These are phyloP conservation scores for Rhinogobius similis DNA, from an alignment of 2,113 vertebrate genomes.

Conservation along the genomic window DNA sequence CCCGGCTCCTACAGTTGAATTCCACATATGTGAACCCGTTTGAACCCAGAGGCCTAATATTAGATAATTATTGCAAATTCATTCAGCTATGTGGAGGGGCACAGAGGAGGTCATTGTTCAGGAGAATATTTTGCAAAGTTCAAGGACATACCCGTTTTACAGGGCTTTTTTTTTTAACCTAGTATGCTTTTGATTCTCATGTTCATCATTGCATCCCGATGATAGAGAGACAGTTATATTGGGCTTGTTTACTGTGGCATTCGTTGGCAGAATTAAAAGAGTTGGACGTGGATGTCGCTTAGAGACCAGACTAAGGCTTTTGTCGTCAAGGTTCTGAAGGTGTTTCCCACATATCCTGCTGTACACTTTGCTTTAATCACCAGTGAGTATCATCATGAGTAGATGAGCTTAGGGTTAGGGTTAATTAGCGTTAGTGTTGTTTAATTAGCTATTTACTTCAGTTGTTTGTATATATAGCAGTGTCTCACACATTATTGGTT, in stretches of 20 bases:
- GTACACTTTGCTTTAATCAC: constrained; percentile 24
- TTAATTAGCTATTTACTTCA: neutral
- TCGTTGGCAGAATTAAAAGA: constrained; percentile 44
- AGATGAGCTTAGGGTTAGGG: neutral
- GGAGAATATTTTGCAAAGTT: constrained; percentile 25
- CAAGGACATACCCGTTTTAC: constrained; percentile 28
- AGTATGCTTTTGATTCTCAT: neutral
- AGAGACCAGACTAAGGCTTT: constrained; percentile 57
- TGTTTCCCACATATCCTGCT: constrained; percentile 40
- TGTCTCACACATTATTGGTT: neutral
- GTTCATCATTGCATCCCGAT: neutral
- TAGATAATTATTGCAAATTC: constrained; percentile 50
- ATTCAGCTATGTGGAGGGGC: constrained; percentile 49
- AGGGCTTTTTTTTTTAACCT: neutral
- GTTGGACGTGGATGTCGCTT: constrained; percentile 67
- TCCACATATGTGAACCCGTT: constrained; percentile 4
- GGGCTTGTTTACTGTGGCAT: constrained; percentile 18
- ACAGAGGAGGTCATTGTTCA: constrained; percentile 61
- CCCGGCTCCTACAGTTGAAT: constrained; percentile 2
- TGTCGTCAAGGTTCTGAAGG: constrained; percentile 43
- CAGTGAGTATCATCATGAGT: no score
- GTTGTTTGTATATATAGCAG: neutral
- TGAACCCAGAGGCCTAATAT: constrained; percentile 26
- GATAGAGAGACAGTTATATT: neutral
- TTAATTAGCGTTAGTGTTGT: neutral